Evolutionary conservation across 2,888 invertebrate genomes (phyloP), one percentile per base, ranked within the genome.

Genomic region (Nomada ruficornis): DNA sequence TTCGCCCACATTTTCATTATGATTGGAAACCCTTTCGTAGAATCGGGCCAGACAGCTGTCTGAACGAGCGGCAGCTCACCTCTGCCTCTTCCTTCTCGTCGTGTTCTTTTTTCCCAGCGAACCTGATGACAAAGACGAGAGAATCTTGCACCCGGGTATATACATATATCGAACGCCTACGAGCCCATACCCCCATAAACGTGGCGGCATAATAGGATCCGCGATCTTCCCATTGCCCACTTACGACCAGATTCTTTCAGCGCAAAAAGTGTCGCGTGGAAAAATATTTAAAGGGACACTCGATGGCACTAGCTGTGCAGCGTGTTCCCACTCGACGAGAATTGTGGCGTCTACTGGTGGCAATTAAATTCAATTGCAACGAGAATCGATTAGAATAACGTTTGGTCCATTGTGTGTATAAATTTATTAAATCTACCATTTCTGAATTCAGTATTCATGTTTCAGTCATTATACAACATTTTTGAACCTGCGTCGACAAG

Each of bases 21-120:
- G 80, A 71, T 87, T 77, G 83, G 80, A 79, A 83, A 77, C 81
- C 83, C 75, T 83, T 88, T 85, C 82, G 80, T 67, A 76, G 81
- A 89, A 87, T 88, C 78, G 82, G 89, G 87, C 89, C 89, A 88
- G 85, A 83, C 86, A 89, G 87, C 86, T 88, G 82, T 79, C 84
- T 75, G 76, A 67, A 68, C 70, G 70, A 47, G 59, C 52, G 55
- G 57, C 54, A 71, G 74, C 63, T 18, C 80, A 69, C 70, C 65
- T 75, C 78, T 55, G 73, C 42, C 67, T 70, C 69, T 77, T 75
- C 76, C 63, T 86, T 78, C 65, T 80, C 36, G 47, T 60, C 71
- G 55, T 36, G 69, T 65, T 50, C 44, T 75, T 75, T 69, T 71
- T 59, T 60, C 44, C 72, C 54, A 26, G 59, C 73, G 18, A 44